Evolutionary conservation across 2,797 vertebrate genomes (phyloP).

Genomic region (Leptoclinus maculatus): DNA sequence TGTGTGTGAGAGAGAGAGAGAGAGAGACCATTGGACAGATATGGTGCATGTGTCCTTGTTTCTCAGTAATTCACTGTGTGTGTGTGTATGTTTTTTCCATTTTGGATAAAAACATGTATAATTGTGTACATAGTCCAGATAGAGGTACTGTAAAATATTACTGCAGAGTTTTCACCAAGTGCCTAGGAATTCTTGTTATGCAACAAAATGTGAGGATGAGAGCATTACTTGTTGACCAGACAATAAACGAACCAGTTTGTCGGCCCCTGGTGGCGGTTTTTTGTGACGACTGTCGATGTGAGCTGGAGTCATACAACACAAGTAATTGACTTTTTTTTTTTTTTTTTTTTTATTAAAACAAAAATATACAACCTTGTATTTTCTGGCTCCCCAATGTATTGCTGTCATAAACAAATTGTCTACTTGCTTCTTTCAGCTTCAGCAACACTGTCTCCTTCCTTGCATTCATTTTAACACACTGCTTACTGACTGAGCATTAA

Average conservation of each 20-base stretch:
- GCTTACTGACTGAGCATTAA: slow-evolving; percentile 57
- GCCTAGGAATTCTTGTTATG: slow-evolving; percentile 73
- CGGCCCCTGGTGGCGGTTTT: slow-evolving; percentile 42
- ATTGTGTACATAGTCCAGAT: slow-evolving; percentile 65
- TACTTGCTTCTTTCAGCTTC: slow-evolving; percentile 19
- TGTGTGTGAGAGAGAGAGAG: too few relatives aligned
- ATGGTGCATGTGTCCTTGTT: slow-evolving; percentile 37
- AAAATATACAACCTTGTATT: slow-evolving; percentile 50
- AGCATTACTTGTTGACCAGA: slow-evolving; percentile 66
- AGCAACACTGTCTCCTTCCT: slow-evolving; percentile 42
- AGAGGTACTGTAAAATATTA: slow-evolving; percentile 74
- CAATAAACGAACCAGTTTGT: slow-evolving; percentile 61
- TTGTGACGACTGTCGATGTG: slow-evolving; percentile 52
- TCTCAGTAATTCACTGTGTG: slow-evolving; percentile 25
- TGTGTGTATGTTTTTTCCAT: slow-evolving; percentile 35
- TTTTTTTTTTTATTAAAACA: slow-evolving; percentile 57
- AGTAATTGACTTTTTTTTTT: not conserved
- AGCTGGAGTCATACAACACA: slow-evolving; percentile 19
- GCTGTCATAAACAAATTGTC: slow-evolving; percentile 12
- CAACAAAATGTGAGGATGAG: slow-evolving; percentile 57
- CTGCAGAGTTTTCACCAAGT: slow-evolving; percentile 77
- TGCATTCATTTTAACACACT: slow-evolving; percentile 47
- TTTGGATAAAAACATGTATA: slow-evolving; percentile 57
- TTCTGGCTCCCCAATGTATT: slow-evolving; percentile 17
- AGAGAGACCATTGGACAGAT: slow-evolving; percentile 51